Percentiles rank a stretch among this genome's conserved stretches.
phyloP scores from a whole-genome alignment of 1,140 invertebrate species.

The Drosophila gunungcola region DNA sequence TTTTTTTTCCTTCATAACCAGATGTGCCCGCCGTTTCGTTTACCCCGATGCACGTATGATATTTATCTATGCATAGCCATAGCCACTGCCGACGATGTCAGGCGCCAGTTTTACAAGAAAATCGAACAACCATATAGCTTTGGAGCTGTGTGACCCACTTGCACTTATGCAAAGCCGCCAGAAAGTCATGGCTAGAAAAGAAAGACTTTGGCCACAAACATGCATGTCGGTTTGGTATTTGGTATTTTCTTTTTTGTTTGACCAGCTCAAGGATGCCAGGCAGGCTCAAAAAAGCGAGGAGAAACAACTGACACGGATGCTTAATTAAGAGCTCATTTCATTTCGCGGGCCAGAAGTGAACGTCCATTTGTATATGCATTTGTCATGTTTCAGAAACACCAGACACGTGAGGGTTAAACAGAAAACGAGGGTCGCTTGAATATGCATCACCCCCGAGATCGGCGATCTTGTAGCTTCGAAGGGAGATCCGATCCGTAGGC shows the following conservation, averaged over 20 bases:
- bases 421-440: conserved; percentile 20
- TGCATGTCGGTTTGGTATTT: conserved; percentile 47
- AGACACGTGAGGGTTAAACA: conserved; percentile 40
- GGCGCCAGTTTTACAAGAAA: conserved; percentile 61
- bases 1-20: conserved; percentile 65
- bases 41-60: conserved; percentile 52
- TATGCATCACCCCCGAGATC: conserved; percentile 20
- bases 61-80: conserved; percentile 70
- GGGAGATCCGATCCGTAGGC: conserved; percentile 32
- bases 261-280: conserved; percentile 54
- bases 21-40: conserved; percentile 19
- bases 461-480: background rate
- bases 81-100: conserved; percentile 35
- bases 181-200: conserved; percentile 48
- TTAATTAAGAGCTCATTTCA: conserved; percentile 82
- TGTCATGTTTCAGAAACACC: conserved; percentile 42
- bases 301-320: conserved; percentile 69
- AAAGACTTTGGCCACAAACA: conserved; percentile 74
- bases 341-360: conserved; percentile 53
- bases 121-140: conserved; percentile 48
- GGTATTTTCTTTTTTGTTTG: conserved; percentile 35
- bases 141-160: conserved; percentile 68
- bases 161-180: conserved; percentile 34
- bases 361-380: conserved; percentile 50
- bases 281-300: conserved; percentile 11